Percentiles rank a stretch among this genome's conserved stretches.
Evolutionary conservation across 2,888 invertebrate species (phyloP).

Genomic region (Hipparchia semele): DNA sequence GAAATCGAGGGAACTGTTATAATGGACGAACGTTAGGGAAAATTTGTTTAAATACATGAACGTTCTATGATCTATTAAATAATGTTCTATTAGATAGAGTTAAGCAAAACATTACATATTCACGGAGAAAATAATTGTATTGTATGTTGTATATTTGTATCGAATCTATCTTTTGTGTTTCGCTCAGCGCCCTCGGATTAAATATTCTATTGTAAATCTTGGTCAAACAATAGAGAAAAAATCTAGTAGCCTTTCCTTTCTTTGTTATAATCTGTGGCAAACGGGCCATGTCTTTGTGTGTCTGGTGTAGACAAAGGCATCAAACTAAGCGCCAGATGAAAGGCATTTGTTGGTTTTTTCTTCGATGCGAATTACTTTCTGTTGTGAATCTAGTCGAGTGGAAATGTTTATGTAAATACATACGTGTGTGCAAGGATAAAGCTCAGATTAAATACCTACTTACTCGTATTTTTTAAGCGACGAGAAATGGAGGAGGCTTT

Average conservation of each 20-base stretch:
- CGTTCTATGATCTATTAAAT: too few relatives aligned
- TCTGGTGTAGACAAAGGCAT: conserved; percentile 48
- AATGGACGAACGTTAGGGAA: too few relatives aligned
- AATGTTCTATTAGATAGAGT: too few relatives aligned
- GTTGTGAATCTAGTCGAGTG: conserved; percentile 40
- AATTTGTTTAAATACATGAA: too few relatives aligned
- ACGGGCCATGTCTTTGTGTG: conserved; percentile 37
- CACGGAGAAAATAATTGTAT: conserved; percentile 1
- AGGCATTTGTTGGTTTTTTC: conserved; percentile 39
- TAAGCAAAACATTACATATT: too few relatives aligned
- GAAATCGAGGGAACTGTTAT: too few relatives aligned
- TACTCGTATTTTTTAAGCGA: too few relatives aligned
- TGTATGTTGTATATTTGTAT: conserved; percentile 7
- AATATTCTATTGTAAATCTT: conserved; percentile 28
- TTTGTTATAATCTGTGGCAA: conserved; percentile 38
- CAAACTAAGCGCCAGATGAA: conserved; percentile 52
- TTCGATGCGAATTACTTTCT: conserved; percentile 37
- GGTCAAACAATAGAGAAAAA: conserved; percentile 33
- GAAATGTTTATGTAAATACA: conserved; percentile 43
- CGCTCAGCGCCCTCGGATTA: conserved; percentile 25
- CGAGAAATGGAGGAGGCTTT: too few relatives aligned
- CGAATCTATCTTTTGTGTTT: conserved; percentile 22
- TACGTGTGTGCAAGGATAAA: not conserved
- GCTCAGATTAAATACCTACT: not conserved
- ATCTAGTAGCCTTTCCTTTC: conserved; percentile 37